Percentiles rank a stretch among this genome's conserved stretches.
phyloP scores from a whole-genome alignment of 2,888 invertebrate genomes.

The Patella ulyssiponensis region DNA sequence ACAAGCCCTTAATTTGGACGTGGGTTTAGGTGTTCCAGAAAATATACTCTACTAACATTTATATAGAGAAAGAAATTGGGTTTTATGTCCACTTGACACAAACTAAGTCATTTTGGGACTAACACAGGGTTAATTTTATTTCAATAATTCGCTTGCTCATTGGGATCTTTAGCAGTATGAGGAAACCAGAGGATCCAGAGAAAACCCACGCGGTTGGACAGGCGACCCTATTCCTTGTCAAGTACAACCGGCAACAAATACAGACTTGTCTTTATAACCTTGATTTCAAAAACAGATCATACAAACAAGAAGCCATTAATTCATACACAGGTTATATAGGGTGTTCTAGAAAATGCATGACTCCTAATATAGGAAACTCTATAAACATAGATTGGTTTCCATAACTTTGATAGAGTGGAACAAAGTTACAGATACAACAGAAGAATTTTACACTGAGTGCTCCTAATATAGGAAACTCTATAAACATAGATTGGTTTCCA shows the following conservation, averaged over 20 bases:
- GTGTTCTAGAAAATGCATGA: background rate
- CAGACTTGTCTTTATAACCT: background rate
- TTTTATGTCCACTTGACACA: too few relatives aligned
- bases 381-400: background rate
- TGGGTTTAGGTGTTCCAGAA: background rate
- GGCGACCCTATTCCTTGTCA: background rate
- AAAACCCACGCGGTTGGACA: too few relatives aligned
- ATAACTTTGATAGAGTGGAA: background rate
- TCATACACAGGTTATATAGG: too few relatives aligned
- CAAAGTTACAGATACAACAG: background rate
- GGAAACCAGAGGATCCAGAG: too few relatives aligned
- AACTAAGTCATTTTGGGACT: too few relatives aligned
- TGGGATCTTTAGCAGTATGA: too few relatives aligned
- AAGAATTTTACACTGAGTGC: background rate
- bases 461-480: background rate
- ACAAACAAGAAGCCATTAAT: too few relatives aligned
- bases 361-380: background rate
- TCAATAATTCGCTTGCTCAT: background rate
- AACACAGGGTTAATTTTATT: too few relatives aligned
- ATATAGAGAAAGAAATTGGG: too few relatives aligned
- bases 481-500: background rate
- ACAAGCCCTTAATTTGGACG: background rate
- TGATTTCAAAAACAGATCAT: background rate
- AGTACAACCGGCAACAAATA: background rate
- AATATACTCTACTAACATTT: background rate